Percentiles rank a stretch among this genome's conserved stretches.
phyloP scores from a whole-genome alignment of 1,140 invertebrate genomes.

The Drosophila albomicans region DNA sequence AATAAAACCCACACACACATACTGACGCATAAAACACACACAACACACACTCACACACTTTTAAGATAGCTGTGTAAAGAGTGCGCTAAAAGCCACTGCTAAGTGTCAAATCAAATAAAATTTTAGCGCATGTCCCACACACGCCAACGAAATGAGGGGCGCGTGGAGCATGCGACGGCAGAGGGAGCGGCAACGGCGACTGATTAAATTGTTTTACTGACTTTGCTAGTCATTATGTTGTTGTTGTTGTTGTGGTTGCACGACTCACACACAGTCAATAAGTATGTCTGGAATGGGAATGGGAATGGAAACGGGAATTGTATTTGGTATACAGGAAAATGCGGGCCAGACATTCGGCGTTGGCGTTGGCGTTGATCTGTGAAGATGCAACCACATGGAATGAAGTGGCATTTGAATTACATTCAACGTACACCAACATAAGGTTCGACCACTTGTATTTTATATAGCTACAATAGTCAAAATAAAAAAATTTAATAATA shows the following conservation, averaged over 20 bases:
- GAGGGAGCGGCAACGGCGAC: slow-evolving; percentile 3
- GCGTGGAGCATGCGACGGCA: slow-evolving; percentile 3
- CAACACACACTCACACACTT: slow-evolving; percentile 13
- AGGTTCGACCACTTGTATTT: not conserved
- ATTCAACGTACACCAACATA: not conserved
- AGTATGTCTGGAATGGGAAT: slow-evolving; percentile 12
- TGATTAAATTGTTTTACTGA: slow-evolving; percentile 64
- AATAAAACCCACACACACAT: slow-evolving; percentile 59
- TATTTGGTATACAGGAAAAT: slow-evolving; percentile 30
- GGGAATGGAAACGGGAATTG: slow-evolving; percentile 21
- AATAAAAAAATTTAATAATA: too few relatives aligned
- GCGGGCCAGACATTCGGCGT: slow-evolving; percentile 37
- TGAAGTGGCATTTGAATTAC: slow-evolving; percentile 10
- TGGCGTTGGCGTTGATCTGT: slow-evolving; percentile 30
- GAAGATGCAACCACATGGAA: slow-evolving; percentile 31
- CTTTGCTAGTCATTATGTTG: slow-evolving; percentile 50
- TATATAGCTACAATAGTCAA: not conserved
- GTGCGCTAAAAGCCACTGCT: slow-evolving; percentile 57
- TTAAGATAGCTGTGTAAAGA: slow-evolving; percentile 13
- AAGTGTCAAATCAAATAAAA: slow-evolving; percentile 80
- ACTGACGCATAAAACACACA: not conserved
- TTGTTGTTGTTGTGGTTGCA: slow-evolving; percentile 31
- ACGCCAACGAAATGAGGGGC: slow-evolving; percentile 42
- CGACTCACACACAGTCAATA: slow-evolving; percentile 31
- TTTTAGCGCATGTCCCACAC: slow-evolving; percentile 74